Evolutionary conservation across 2,797 vertebrate species (phyloP).

Genomic region (Lutjanus argentimaculatus): DNA sequence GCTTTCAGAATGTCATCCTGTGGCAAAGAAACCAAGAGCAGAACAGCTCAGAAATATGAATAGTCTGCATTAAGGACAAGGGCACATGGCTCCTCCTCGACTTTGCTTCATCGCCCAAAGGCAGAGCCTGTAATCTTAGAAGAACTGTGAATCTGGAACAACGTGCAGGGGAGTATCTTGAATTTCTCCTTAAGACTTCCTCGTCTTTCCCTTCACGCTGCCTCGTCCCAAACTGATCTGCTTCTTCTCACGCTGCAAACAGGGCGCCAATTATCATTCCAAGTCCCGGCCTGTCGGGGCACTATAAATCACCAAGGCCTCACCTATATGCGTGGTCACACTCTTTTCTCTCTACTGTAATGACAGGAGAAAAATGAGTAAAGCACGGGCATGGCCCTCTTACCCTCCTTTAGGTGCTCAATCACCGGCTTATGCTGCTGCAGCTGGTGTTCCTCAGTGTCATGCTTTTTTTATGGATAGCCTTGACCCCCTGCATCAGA

Average conservation of each 20-base stretch:
- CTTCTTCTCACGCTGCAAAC: constrained; percentile 75
- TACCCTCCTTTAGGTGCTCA: constrained; percentile 25
- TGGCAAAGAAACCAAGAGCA: constrained; percentile 73
- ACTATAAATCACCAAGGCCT: constrained; percentile 78
- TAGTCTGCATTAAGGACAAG: constrained; percentile 60
- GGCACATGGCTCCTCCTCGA: constrained; percentile 44
- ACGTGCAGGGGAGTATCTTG: constrained; percentile 34
- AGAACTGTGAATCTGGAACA: constrained; percentile 30
- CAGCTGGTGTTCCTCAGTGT: constrained; percentile 42
- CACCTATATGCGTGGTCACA: constrained; percentile 68
- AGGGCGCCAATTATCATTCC: constrained; percentile 87
- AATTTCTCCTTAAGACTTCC: constrained; percentile 49
- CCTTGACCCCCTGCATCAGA: constrained; percentile 10
- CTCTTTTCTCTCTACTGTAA: constrained; percentile 69
- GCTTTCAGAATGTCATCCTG: constrained; percentile 74
- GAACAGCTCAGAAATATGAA: constrained; percentile 65
- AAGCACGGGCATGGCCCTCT: constrained; percentile 43
- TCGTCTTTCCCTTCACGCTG: constrained; percentile 50
- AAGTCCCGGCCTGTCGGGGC: constrained; percentile 75
- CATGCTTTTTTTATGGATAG: constrained; percentile 16
- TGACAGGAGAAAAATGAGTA: constrained; percentile 58
- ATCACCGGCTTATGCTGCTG: constrained; percentile 27
- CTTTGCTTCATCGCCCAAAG: constrained; percentile 35
- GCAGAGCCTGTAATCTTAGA: constrained; percentile 75
- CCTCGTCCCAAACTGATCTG: constrained; percentile 62